phyloP scores from a whole-genome alignment of 1,140 invertebrate species.

The Metaphire vulgaris region DNA sequence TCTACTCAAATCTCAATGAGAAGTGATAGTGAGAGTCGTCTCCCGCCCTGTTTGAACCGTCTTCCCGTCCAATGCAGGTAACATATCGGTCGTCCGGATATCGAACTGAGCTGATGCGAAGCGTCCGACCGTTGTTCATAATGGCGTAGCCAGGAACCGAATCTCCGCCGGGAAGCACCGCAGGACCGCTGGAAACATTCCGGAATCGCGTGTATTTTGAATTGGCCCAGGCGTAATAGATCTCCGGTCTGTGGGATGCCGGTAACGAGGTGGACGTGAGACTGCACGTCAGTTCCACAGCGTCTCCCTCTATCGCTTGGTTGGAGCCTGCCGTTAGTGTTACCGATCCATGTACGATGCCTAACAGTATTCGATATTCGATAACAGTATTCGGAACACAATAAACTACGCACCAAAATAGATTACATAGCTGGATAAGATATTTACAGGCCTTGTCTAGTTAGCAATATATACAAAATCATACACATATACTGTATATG shows the following conservation, averaged over 20 bases:
- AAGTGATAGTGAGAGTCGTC: too few relatives aligned
- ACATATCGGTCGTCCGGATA: neutral
- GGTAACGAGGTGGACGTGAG: neutral
- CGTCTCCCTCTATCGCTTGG: neutral
- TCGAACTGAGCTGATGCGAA: neutral
- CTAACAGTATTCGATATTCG: too few relatives aligned
- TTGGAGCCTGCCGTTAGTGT: neutral
- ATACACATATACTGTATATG: too few relatives aligned
- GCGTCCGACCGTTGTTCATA: neutral
- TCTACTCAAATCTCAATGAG: too few relatives aligned
- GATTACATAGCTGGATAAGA: too few relatives aligned
- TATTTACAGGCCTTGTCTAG: too few relatives aligned
- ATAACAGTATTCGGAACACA: too few relatives aligned
- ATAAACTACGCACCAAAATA: too few relatives aligned
- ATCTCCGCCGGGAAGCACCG: neutral
- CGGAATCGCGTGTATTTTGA: neutral
- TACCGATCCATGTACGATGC: too few relatives aligned
- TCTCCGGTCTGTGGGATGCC: neutral
- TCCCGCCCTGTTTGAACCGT: too few relatives aligned
- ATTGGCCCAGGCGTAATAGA: neutral
- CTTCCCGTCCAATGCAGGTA: neutral
- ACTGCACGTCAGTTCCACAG: neutral
- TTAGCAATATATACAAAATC: too few relatives aligned
- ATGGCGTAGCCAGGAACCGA: neutral
- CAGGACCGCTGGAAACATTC: neutral